Percentiles rank a stretch among this genome's conserved stretches.
Conservation (phyloP, 23 tunicate species). For the Halocynthia roretzi region DNA sequence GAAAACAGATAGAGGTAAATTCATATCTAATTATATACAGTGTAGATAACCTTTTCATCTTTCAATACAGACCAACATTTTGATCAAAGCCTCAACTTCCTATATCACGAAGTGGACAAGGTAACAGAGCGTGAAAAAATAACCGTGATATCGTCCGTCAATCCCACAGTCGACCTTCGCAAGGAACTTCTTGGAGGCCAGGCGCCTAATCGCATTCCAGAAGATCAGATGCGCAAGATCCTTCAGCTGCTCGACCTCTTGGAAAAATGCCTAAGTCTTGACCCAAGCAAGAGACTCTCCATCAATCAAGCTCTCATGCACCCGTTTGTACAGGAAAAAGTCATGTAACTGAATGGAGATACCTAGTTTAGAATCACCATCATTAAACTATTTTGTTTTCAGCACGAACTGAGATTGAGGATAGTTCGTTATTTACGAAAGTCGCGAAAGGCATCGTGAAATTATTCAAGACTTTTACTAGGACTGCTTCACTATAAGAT, state of each 20-base stretch:
- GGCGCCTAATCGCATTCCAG: conserved; percentile 47
- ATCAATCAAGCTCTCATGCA: conserved; percentile 81
- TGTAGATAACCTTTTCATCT: background rate
- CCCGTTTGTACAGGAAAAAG: conserved; percentile 81
- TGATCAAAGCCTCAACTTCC: conserved; percentile 73
- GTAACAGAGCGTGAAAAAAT: conserved; percentile 90
- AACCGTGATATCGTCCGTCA: conserved; percentile 72
- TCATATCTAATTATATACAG: too few relatives aligned
- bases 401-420: too few relatives aligned
- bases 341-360: conserved; percentile 11
- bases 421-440: too few relatives aligned
- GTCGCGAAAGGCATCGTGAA: too few relatives aligned
- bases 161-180: conserved; percentile 60
- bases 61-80: conserved; percentile 72
- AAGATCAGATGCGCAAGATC: conserved; percentile 78
- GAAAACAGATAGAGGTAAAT: too few relatives aligned
- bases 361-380: too few relatives aligned
- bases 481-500: too few relatives aligned
- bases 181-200: conserved; percentile 87
- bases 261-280: conserved; percentile 80
- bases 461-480: too few relatives aligned
- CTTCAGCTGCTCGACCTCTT: conserved; percentile 72
- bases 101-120: conserved; percentile 64
- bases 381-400: too few relatives aligned
- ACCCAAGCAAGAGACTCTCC: conserved; percentile 72